Percentiles rank a stretch among this genome's conserved stretches.
Conservation (phyloP, 2,113 vertebrate species). For the Poicephalus meyeri region DNA sequence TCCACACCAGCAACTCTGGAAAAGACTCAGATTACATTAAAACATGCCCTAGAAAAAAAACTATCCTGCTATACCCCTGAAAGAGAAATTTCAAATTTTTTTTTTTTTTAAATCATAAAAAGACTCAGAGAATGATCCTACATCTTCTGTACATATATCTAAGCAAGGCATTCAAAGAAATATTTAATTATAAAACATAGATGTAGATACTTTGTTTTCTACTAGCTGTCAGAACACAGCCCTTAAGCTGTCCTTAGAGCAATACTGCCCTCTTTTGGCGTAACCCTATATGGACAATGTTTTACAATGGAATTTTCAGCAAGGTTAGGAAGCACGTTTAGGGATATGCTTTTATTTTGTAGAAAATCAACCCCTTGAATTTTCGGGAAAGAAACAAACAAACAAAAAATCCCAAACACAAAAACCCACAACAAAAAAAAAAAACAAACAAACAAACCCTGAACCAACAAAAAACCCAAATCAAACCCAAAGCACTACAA, state of each 20-base stretch:
- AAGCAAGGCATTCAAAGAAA: neutral
- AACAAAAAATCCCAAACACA: neutral
- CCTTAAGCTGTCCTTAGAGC: neutral
- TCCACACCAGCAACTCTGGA: neutral
- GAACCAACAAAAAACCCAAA: neutral
- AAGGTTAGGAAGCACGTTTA: neutral
- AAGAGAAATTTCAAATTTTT: neutral
- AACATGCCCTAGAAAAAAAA: neutral
- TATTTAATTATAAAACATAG: neutral
- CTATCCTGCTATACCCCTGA: accelerated
- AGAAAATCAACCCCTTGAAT: accelerated
- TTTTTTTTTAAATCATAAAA: neutral
- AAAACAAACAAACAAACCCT: neutral
- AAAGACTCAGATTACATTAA: neutral
- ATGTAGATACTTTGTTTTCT: neutral
- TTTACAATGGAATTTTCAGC: neutral
- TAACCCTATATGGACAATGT: neutral
- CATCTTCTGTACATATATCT: neutral
- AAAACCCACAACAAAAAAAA: neutral
- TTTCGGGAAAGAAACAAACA: neutral
- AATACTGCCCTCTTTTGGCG: conserved; percentile 54
- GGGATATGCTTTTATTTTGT: neutral
- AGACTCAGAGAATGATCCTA: neutral
- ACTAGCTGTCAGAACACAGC: neutral
- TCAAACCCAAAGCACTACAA: neutral